phyloP scores from a whole-genome alignment of 1,140 invertebrate genomes.

The Teleogryllus occipitalis region DNA sequence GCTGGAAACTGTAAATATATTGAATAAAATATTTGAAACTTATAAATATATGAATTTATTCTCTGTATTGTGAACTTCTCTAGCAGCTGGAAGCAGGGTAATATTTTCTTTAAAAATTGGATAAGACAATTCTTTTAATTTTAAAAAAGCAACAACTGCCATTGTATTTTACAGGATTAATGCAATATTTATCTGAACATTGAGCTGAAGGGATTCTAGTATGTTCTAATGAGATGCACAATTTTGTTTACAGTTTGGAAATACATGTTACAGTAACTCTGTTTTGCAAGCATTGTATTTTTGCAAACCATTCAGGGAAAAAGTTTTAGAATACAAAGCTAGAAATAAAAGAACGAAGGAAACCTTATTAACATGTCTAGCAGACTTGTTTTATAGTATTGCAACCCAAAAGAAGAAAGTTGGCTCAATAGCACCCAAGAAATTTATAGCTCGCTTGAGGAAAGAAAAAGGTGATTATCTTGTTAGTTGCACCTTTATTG shows the following conservation, averaged over 20 bases:
- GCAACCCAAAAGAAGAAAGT: constrained; percentile 99
- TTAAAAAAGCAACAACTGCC: background rate
- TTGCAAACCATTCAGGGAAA: constrained; percentile 97
- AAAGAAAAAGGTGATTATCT: constrained; percentile 87
- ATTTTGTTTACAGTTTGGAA: constrained; percentile 82
- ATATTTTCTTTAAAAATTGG: background rate
- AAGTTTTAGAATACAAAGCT: constrained; percentile 96
- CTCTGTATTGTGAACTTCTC: background rate
- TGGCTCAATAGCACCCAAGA: constrained; percentile 98
- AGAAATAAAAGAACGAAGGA: constrained; percentile 97
- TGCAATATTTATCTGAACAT: too few species aligned
- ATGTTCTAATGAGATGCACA: background rate
- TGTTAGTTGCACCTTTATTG: background rate
- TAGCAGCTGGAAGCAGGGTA: too few species aligned
- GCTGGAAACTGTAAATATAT: too few species aligned
- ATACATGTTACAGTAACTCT: constrained; percentile 99
- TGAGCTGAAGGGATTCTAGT: too few species aligned
- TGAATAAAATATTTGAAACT: background rate
- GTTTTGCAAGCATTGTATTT: constrained; percentile 99
- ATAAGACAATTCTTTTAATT: background rate
- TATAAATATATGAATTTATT: background rate
- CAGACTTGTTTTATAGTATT: constrained; percentile 97
- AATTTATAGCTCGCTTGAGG: constrained; percentile 94
- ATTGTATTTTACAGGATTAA: background rate
- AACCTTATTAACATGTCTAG: constrained; percentile 92